Evolutionary conservation across 2,888 invertebrate species (phyloP).

Genomic region (Odontocolon sp.): DNA sequence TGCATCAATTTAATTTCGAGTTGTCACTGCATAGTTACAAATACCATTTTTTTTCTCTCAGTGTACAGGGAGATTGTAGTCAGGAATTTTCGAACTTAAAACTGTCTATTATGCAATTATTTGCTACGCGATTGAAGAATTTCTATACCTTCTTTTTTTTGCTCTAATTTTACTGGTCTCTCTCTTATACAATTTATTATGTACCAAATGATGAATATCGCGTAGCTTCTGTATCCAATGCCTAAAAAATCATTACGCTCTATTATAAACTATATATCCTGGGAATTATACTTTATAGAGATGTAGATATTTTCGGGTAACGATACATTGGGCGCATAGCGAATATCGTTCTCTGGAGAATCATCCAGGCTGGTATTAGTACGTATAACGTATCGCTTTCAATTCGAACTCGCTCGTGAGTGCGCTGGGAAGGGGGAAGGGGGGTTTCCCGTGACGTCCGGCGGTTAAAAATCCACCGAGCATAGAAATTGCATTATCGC

Average conservation of each 20-base stretch:
- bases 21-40: too few species aligned
- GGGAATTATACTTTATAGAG: constrained; percentile 8
- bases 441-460: constrained; percentile 49
- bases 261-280: constrained; percentile 3
- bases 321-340: constrained; percentile 24
- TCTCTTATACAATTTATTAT: too few species aligned
- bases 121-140: too few species aligned
- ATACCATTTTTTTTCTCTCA: too few species aligned
- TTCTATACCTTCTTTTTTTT: too few species aligned
- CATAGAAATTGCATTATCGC: constrained; percentile 71
- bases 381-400: constrained; percentile 59
- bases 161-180: too few species aligned
- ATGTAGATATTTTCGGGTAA: constrained; percentile 7
- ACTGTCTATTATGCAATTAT: too few species aligned
- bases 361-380: constrained; percentile 51
- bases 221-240: background rate
- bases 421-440: background rate
- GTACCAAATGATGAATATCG: too few species aligned
- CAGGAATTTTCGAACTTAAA: too few species aligned
- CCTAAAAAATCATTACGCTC: background rate
- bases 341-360: constrained; percentile 57
- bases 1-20: too few species aligned
- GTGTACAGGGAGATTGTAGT: too few species aligned
- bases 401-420: constrained; percentile 54
- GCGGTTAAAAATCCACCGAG: constrained; percentile 66